Percentiles rank a stretch among this genome's conserved stretches.
Conservation (phyloP, 2,797 vertebrate species). For the Darevskia nairensis region DNA sequence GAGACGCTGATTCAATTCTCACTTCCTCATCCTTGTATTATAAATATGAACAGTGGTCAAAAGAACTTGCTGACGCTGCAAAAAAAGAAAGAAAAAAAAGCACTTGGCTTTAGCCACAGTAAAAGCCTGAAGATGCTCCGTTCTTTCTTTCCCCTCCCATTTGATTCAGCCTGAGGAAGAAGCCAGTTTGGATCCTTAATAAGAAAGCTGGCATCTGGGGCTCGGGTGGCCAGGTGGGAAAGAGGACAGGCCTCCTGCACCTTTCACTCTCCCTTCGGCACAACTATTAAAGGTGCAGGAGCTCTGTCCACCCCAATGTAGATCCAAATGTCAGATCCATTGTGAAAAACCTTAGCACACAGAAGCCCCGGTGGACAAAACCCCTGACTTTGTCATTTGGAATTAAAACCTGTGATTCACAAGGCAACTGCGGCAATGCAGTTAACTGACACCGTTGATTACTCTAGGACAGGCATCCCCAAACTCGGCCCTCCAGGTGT, state of each 20-base stretch:
- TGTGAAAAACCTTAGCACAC: background rate
- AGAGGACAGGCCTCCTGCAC: no score
- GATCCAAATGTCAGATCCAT: background rate
- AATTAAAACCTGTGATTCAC: background rate
- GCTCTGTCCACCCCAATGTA: no score
- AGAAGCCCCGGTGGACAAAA: background rate
- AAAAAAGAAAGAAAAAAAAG: slow-evolving; percentile 44
- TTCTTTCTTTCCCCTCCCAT: slow-evolving; percentile 55
- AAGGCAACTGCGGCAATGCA: background rate
- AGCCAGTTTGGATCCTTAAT: background rate
- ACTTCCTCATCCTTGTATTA: slow-evolving; percentile 77
- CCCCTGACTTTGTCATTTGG: background rate
- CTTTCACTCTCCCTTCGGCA: no score
- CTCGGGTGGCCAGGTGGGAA: no score
- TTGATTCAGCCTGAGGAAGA: slow-evolving; percentile 61
- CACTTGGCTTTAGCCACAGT: slow-evolving; percentile 50
- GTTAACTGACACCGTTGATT: background rate
- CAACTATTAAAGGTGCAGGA: no score
- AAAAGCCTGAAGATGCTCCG: slow-evolving; percentile 26
- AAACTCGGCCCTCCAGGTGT: no score
- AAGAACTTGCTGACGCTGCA: slow-evolving; percentile 75
- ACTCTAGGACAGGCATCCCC: background rate
- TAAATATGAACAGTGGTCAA: slow-evolving; percentile 71
- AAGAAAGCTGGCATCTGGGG: background rate
- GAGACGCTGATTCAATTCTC: slow-evolving; percentile 73